phyloP scores from a whole-genome alignment of 2,113 vertebrate species.

The Seriola aureovittata region DNA sequence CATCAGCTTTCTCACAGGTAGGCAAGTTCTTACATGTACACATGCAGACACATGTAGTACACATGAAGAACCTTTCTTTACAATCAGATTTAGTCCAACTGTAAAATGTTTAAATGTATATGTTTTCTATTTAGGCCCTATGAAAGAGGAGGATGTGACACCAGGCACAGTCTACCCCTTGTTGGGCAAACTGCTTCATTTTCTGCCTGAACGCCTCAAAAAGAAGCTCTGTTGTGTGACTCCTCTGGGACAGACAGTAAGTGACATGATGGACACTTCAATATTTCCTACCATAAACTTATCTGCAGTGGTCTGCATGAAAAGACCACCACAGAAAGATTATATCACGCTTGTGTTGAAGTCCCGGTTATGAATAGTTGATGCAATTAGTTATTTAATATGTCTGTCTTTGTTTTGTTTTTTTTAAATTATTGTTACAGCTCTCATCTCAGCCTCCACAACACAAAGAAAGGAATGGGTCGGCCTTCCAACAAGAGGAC shows the following conservation, averaged over 20 bases:
- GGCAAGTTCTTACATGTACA: not conserved
- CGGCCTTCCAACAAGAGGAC: conserved; percentile 2
- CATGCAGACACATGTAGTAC: too few relatives aligned
- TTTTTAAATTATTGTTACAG: conserved; percentile 30
- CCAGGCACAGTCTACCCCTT: conserved; percentile 89
- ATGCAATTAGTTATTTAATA: not conserved
- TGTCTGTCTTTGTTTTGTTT: not conserved
- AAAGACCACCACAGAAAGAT: too few relatives aligned
- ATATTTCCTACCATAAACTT: too few relatives aligned
- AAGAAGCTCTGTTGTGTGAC: conserved; percentile 80
- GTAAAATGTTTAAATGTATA: not conserved
- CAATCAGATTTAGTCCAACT: not conserved
- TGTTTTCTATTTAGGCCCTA: conserved; percentile 83
- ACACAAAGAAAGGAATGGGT: conserved; percentile 64
- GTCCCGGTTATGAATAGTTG: not conserved
- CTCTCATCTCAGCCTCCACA: conserved; percentile 1
- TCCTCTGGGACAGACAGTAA: conserved; percentile 71
- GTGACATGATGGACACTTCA: not conserved
- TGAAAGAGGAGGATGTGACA: conserved; percentile 81
- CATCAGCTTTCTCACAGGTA: conserved; percentile 92
- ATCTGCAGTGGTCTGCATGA: too few relatives aligned
- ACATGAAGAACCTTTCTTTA: not conserved
- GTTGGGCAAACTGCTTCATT: conserved; percentile 82
- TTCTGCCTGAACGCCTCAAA: conserved; percentile 82
- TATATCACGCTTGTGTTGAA: not conserved